Evolutionary conservation across 37 sponge, comb jelly and placozoan species (phyloP).

Genomic region (Chondrosia reniformis): DNA sequence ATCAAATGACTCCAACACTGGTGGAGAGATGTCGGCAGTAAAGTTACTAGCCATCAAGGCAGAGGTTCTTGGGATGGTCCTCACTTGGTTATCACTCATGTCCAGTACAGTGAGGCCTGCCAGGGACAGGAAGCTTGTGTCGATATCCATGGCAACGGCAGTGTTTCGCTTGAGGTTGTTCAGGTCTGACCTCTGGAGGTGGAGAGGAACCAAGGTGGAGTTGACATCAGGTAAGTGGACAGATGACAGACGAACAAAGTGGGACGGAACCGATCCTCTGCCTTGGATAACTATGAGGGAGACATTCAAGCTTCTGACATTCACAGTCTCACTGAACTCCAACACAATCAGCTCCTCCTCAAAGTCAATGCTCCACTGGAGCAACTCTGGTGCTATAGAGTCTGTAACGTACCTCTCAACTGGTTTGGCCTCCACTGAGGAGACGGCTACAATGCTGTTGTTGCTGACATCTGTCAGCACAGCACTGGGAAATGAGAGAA

Average conservation of each 20-base stretch:
- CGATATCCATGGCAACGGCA: slow-evolving; percentile 28
- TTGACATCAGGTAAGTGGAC: slow-evolving; percentile 27
- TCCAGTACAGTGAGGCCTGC: slow-evolving; percentile 46
- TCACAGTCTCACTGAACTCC: slow-evolving; percentile 67
- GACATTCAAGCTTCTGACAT: slow-evolving; percentile 52
- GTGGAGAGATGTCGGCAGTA: slow-evolving; percentile 39
- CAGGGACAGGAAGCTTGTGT: slow-evolving; percentile 39
- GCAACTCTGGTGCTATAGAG: slow-evolving; percentile 38
- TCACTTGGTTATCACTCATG: slow-evolving; percentile 63
- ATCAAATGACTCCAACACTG: slow-evolving; percentile 61
- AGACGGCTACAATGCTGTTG: slow-evolving; percentile 54
- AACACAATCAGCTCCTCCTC: slow-evolving; percentile 39
- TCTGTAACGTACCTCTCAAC: slow-evolving; percentile 50
- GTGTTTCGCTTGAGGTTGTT: slow-evolving; percentile 67
- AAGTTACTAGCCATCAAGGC: slow-evolving; percentile 32
- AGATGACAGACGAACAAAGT: slow-evolving; percentile 25
- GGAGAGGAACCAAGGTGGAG: slow-evolving; percentile 47
- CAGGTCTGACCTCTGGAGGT: slow-evolving; percentile 44
- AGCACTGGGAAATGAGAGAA: slow-evolving; percentile 31
- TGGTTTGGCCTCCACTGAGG: slow-evolving; percentile 24
- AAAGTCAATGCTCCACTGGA: slow-evolving; percentile 40
- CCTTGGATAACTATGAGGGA: slow-evolving; percentile 59
- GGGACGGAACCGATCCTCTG: background rate
- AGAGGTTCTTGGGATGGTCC: slow-evolving; percentile 9
- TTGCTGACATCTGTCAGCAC: slow-evolving; percentile 52